Percentiles rank a stretch among this genome's conserved stretches.
Evolutionary conservation across 2,113 vertebrate genomes (phyloP).

Genomic region (Anas platyrhynchos): DNA sequence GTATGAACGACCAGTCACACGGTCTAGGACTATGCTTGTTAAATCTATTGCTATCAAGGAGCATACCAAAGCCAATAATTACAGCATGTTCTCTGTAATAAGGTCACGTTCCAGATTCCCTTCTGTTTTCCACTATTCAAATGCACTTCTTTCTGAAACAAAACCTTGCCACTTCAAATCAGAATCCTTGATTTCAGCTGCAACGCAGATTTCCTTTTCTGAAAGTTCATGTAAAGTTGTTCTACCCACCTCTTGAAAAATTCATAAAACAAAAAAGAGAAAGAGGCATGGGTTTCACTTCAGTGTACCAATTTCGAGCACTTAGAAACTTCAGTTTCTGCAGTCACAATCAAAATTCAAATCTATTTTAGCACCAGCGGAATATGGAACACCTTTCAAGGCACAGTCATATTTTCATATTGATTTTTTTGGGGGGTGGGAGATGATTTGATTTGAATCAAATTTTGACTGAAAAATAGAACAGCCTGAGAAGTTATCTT

Average conservation of each 20-base stretch:
- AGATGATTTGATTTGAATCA: neutral
- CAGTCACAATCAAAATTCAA: constrained; percentile 32
- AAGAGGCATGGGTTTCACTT: neutral
- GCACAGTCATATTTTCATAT: neutral
- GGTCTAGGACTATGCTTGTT: neutral
- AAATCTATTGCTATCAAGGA: neutral
- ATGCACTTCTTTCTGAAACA: neutral
- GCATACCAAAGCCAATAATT: constrained; percentile 16
- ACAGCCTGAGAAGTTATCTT: neutral
- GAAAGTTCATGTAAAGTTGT: neutral
- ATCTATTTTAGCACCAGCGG: neutral
- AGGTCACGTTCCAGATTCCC: neutral
- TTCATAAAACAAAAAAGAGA: neutral
- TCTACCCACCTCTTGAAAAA: constrained; percentile 6
- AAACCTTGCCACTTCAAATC: neutral
- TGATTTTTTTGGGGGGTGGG: neutral
- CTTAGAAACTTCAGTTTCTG: neutral
- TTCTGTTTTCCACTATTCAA: neutral
- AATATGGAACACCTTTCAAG: neutral
- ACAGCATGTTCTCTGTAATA: neutral
- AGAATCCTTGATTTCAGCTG: neutral
- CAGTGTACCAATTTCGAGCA: neutral
- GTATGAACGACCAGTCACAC: neutral
- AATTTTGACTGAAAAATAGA: neutral
- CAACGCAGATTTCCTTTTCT: neutral